A percentile compares a stretch with the other conserved stretches of the same genome.
phyloP scores from a whole-genome alignment of 2,888 invertebrate species.

The Yponomeuta cagnagella region DNA sequence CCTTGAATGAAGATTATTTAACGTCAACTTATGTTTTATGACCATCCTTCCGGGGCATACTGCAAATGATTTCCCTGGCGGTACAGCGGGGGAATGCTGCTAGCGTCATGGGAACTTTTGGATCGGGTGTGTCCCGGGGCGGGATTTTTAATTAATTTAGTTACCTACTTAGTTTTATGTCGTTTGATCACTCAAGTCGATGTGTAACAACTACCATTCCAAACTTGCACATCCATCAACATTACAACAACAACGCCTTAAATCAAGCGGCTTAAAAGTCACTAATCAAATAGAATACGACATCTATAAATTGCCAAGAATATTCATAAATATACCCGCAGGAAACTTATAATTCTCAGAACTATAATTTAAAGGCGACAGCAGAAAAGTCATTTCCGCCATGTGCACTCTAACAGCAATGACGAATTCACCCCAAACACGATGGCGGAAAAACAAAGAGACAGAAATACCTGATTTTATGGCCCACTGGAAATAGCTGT shows the following conservation, averaged over 20 bases:
- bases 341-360: background rate
- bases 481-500: constrained; percentile 34
- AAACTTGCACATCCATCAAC: background rate
- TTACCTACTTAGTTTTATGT: too few species aligned
- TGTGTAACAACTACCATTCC: background rate
- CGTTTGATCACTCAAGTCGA: too few species aligned
- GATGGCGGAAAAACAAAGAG: background rate
- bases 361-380: background rate
- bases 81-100: too few species aligned
- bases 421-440: background rate
- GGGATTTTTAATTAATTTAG: too few species aligned
- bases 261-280: background rate
- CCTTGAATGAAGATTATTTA: background rate
- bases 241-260: background rate
- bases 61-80: too few species aligned
- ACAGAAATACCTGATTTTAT: constrained; percentile 30
- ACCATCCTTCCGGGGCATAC: too few species aligned
- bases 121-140: too few species aligned
- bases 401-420: background rate
- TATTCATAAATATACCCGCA: background rate
- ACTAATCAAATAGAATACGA: background rate
- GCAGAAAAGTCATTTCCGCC: background rate
- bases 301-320: background rate
- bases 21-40: background rate
- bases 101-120: too few species aligned